These are phyloP conservation scores for Potamilus streckersoni DNA, from an alignment of 1,140 invertebrate species.

Conservation along the genomic window DNA sequence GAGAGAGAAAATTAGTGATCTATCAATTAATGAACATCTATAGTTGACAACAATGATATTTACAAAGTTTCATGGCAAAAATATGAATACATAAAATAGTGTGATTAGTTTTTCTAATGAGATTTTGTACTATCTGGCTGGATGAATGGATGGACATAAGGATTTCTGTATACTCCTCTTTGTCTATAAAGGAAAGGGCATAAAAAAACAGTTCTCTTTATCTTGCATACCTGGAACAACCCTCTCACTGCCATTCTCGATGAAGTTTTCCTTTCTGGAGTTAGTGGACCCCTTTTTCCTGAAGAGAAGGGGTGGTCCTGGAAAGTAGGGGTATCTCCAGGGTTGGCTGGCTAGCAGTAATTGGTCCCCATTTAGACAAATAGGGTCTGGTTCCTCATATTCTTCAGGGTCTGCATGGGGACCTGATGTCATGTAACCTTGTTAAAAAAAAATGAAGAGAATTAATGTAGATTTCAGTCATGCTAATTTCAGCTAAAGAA, in stretches of 20 bases:
- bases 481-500: too few species aligned
- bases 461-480: too few species aligned
- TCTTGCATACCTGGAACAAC: slow-evolving; percentile 16
- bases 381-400: slow-evolving; percentile 27
- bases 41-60: too few species aligned
- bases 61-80: neutral
- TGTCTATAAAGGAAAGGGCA: neutral
- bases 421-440: slow-evolving; percentile 45
- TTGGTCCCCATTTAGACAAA: slow-evolving; percentile 29
- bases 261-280: neutral
- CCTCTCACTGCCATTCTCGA: slow-evolving; percentile 1
- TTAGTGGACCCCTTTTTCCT: neutral
- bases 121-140: neutral
- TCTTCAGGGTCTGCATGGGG: slow-evolving; percentile 35
- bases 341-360: slow-evolving; percentile 35
- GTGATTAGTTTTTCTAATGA: neutral
- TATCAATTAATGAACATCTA: too few species aligned
- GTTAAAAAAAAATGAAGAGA: neutral
- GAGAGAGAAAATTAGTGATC: too few species aligned
- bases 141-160: too few species aligned
- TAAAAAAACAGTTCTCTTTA: neutral
- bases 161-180: neutral
- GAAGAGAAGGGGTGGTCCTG: slow-evolving; percentile 38
- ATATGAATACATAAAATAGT: too few species aligned
- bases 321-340: slow-evolving; percentile 32